Evolutionary conservation across 2,888 invertebrate genomes (phyloP).

Genomic region (Stenotaenia linearis): DNA sequence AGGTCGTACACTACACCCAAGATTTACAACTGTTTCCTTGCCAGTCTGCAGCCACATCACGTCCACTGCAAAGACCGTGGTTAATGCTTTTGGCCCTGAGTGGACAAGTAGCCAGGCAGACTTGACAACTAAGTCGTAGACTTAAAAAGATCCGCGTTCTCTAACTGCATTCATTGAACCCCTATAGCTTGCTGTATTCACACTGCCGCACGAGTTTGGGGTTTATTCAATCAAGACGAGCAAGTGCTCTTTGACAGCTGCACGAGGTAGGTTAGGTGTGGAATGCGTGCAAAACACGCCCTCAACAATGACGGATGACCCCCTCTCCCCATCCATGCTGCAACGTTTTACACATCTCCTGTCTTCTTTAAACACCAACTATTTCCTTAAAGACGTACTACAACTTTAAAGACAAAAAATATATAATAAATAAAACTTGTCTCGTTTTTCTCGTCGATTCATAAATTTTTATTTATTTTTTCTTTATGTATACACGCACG

Average conservation of each 20-base stretch:
- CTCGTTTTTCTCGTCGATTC: not conserved
- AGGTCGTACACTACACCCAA: constrained; percentile 10
- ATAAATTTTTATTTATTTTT: not conserved
- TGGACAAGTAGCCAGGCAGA: constrained; percentile 10
- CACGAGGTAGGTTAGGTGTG: constrained; percentile 26
- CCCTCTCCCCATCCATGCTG: not conserved
- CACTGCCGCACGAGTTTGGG: constrained; percentile 21
- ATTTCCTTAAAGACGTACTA: not conserved
- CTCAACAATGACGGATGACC: constrained; percentile 22
- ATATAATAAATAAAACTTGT: not conserved
- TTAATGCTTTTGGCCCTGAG: constrained; percentile 24
- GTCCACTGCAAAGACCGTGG: constrained; percentile 23
- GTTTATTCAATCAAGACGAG: constrained; percentile 24
- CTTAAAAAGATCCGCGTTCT: constrained; percentile 20
- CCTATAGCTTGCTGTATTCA: not conserved
- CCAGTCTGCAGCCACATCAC: constrained; percentile 26
- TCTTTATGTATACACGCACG: not conserved
- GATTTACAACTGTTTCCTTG: constrained; percentile 24
- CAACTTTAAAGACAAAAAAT: not conserved
- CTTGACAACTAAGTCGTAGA: constrained; percentile 17
- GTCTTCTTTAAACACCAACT: not conserved
- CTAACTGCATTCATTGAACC: constrained; percentile 23
- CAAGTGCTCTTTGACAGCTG: constrained; percentile 23
- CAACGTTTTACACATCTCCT: not conserved
- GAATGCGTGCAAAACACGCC: constrained; percentile 26